These are phyloP conservation scores for Lytechinus variegatus DNA, from an alignment of 35 echinoderm and acorn worm genomes.

Conservation along the genomic window DNA sequence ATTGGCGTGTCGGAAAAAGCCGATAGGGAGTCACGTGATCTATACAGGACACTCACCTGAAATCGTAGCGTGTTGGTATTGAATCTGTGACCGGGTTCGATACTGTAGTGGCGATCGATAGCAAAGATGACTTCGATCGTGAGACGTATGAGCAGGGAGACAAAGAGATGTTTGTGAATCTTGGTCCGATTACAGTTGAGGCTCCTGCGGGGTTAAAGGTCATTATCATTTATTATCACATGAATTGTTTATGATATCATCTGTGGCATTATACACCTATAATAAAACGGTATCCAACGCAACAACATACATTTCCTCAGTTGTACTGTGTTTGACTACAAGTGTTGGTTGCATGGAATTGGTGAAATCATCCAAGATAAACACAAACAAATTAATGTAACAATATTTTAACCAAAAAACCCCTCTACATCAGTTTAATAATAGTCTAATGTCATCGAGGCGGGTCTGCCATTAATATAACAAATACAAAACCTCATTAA, in stretches of 20 bases:
- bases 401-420: no score
- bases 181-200: slow-evolving; percentile 80
- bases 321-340: no score
- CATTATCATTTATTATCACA: not conserved
- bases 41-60: slow-evolving; percentile 28
- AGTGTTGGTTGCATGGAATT: no score
- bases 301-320: no score
- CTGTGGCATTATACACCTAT: no score
- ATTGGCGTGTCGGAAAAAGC: not conserved
- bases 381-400: no score
- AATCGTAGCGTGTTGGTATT: slow-evolving; percentile 51
- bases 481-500: no score
- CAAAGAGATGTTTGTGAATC: slow-evolving; percentile 89
- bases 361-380: no score
- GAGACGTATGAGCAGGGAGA: slow-evolving; percentile 68
- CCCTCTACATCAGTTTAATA: no score
- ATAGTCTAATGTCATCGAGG: no score
- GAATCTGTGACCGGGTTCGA: not conserved
- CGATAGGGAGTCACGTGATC: not conserved
- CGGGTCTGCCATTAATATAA: no score
- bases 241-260: not conserved
- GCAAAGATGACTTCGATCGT: slow-evolving; percentile 71
- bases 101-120: slow-evolving; percentile 53
- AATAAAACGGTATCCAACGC: no score
- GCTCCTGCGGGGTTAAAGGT: slow-evolving; percentile 49